Percentiles rank a stretch among this genome's conserved stretches.
phyloP scores from a whole-genome alignment of 1,140 invertebrate species.

The Drosophila bocki region DNA sequence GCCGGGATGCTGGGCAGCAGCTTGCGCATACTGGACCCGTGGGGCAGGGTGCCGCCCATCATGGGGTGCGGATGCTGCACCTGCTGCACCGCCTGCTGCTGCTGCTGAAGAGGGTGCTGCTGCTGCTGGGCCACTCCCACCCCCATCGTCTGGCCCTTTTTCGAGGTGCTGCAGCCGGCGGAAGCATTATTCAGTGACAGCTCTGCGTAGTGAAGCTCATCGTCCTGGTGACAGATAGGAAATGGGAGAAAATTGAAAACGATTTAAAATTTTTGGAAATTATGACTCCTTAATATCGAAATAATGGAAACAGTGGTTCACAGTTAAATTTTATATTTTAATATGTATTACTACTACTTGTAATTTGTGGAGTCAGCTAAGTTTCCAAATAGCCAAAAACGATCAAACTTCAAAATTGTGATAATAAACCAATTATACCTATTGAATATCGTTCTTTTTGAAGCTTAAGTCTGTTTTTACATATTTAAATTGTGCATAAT shows the following conservation, averaged over 20 bases:
- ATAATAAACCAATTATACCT: too few relatives aligned
- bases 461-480: too few relatives aligned
- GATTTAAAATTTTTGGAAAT: neutral
- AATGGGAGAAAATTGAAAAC: neutral
- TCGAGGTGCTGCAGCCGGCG: conserved; percentile 54
- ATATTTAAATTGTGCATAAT: too few relatives aligned
- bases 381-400: too few relatives aligned
- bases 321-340: too few relatives aligned
- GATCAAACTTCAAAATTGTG: too few relatives aligned
- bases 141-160: conserved; percentile 53
- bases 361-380: too few relatives aligned
- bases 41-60: conserved; percentile 74
- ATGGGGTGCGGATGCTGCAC: conserved; percentile 42
- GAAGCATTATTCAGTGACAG: conserved; percentile 86
- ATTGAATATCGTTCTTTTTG: too few relatives aligned
- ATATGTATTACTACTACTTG: too few relatives aligned
- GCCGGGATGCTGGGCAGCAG: conserved; percentile 75
- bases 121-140: conserved; percentile 63
- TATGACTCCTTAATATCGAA: neutral
- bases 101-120: conserved; percentile 34
- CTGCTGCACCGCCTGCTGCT: conserved; percentile 21
- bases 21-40: conserved; percentile 80
- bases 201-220: conserved; percentile 91
- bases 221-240: conserved; percentile 71
- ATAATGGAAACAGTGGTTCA: too few relatives aligned